A percentile compares a stretch with the other conserved stretches of the same genome.
Conservation (phyloP, 1,140 invertebrate genomes). For the Caenorhabditis inopinata region DNA sequence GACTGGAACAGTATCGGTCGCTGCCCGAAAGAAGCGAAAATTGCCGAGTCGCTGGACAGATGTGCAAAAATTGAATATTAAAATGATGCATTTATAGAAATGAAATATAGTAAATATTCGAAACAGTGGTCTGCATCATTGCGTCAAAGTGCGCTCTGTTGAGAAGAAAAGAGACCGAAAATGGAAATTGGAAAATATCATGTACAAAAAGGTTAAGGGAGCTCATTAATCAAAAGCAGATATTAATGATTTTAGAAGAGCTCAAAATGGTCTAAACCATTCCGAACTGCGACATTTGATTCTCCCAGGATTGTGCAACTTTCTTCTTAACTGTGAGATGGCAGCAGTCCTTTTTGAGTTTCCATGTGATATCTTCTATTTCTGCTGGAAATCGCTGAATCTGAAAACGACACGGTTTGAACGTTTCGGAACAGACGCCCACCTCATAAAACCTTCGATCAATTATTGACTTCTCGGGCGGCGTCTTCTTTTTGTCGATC, state of each 20-base stretch:
- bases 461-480: constrained; percentile 36
- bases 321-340: constrained; percentile 38
- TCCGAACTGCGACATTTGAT: constrained; percentile 41
- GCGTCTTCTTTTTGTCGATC: constrained; percentile 43
- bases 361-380: constrained; percentile 34
- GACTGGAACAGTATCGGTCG: too few relatives aligned
- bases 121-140: neutral
- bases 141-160: constrained; percentile 25
- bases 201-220: too few relatives aligned
- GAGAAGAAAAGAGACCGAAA: constrained; percentile 14
- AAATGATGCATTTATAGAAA: neutral
- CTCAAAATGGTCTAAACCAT: neutral
- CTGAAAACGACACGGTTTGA: neutral
- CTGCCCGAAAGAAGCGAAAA: too few relatives aligned
- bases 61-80: neutral
- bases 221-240: neutral
- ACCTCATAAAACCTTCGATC: constrained; percentile 37
- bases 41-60: too few relatives aligned
- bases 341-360: constrained; percentile 42
- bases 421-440: neutral
- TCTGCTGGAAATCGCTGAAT: constrained; percentile 30
- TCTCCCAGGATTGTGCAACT: constrained; percentile 13
- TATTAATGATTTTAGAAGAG: neutral
- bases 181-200: neutral
- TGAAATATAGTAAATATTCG: neutral